Evolutionary conservation across 2,797 vertebrate genomes (phyloP).

Genomic region (Luscinia megarhynchos): DNA sequence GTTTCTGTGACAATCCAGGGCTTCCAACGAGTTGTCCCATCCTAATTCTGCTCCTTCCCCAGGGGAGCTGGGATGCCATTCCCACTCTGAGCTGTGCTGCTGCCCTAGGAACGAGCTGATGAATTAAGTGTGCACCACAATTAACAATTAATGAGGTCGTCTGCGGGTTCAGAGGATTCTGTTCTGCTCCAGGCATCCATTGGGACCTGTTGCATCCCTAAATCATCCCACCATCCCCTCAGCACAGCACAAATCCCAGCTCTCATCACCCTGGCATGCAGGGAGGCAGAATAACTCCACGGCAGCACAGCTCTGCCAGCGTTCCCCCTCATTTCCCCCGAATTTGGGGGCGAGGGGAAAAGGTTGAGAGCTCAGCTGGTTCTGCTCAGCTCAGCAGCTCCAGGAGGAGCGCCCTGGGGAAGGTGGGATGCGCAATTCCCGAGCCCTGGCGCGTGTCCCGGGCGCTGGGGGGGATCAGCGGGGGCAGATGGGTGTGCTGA

Average conservation of each 20-base stretch:
- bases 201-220: conserved; percentile 34
- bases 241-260: background rate
- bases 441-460: background rate
- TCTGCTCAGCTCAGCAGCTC: conserved; percentile 15
- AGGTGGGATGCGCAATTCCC: background rate
- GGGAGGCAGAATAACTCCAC: background rate
- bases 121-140: background rate
- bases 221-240: background rate
- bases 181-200: background rate
- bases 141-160: conserved; percentile 45
- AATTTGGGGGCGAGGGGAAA: background rate
- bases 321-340: background rate
- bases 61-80: background rate
- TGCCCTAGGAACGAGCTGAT: background rate
- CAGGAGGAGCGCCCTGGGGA: background rate
- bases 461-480: conserved; percentile 6
- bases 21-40: background rate
- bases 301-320: background rate
- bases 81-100: background rate
- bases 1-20: background rate
- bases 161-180: conserved; percentile 35
- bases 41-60: background rate
- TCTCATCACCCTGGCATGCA: background rate
- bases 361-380: background rate
- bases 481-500: conserved; percentile 52